These are phyloP conservation scores for Bufotes viridis DNA, from an alignment of 2,797 vertebrate genomes.

Conservation along the genomic window DNA sequence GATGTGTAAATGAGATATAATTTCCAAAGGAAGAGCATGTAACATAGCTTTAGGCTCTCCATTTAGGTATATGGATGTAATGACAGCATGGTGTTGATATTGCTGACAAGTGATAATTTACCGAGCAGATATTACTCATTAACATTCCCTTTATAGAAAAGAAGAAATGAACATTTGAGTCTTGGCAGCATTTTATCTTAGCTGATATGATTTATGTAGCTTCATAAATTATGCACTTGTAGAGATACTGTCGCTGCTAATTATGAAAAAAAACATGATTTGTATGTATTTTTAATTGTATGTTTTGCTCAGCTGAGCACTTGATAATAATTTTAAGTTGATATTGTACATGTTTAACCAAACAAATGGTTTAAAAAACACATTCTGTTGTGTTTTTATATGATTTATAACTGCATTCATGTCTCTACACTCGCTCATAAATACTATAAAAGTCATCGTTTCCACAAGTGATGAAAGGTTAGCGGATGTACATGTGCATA, in stretches of 20 bases:
- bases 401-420: not conserved
- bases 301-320: constrained; percentile 69
- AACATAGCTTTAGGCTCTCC: constrained; percentile 51
- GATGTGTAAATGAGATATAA: constrained; percentile 27
- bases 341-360: constrained; percentile 65
- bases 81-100: constrained; percentile 56
- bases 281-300: constrained; percentile 74
- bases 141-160: constrained; percentile 61
- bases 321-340: constrained; percentile 67
- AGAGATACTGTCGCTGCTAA: constrained; percentile 65
- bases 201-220: constrained; percentile 61
- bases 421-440: not conserved
- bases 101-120: constrained; percentile 51
- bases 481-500: not conserved
- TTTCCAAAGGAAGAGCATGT: constrained; percentile 12
- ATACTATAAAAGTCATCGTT: not conserved
- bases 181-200: constrained; percentile 63
- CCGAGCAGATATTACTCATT: constrained; percentile 59
- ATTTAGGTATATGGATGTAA: constrained; percentile 45
- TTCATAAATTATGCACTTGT: constrained; percentile 65
- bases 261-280: constrained; percentile 66
- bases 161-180: constrained; percentile 56
- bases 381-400: constrained; percentile 63
- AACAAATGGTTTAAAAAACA: constrained; percentile 61
- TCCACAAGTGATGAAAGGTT: not conserved